Percentiles rank a stretch among this genome's conserved stretches.
phyloP scores from a whole-genome alignment of 2,797 vertebrate genomes.

The Falco cherrug region DNA sequence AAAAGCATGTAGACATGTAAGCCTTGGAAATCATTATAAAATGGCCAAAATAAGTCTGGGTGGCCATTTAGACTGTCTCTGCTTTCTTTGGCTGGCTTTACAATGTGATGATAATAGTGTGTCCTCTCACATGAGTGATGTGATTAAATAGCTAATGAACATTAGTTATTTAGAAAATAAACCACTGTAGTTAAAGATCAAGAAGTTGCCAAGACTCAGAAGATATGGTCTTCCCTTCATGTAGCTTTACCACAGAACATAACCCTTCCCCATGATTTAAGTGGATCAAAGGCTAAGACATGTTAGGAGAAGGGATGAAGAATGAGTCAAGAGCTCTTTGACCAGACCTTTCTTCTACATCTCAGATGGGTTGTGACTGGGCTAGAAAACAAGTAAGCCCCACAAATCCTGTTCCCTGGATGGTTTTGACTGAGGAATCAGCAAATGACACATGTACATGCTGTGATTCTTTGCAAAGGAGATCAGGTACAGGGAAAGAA shows the following conservation, averaged over 20 bases:
- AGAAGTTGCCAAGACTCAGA: background rate
- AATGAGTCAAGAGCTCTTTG: background rate
- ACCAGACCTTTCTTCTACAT: background rate
- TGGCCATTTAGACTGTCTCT: background rate
- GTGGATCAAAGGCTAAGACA: background rate
- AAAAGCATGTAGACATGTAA: accelerated
- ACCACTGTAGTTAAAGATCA: background rate
- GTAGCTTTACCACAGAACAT: background rate
- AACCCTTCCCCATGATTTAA: background rate
- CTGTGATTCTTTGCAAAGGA: background rate
- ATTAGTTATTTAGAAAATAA: background rate
- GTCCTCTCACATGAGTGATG: background rate
- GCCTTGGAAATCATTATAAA: background rate
- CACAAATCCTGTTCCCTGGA: background rate
- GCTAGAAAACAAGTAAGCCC: background rate
- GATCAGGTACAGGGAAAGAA: background rate
- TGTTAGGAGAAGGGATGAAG: background rate
- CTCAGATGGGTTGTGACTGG: background rate
- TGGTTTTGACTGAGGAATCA: background rate
- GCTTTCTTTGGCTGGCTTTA: background rate
- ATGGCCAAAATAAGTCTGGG: background rate
- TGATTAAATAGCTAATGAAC: background rate
- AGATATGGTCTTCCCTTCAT: background rate
- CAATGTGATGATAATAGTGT: background rate
- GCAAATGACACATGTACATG: background rate